These are phyloP conservation scores for Cheilinus undulatus DNA, from an alignment of 2,113 vertebrate genomes.

Conservation along the genomic window DNA sequence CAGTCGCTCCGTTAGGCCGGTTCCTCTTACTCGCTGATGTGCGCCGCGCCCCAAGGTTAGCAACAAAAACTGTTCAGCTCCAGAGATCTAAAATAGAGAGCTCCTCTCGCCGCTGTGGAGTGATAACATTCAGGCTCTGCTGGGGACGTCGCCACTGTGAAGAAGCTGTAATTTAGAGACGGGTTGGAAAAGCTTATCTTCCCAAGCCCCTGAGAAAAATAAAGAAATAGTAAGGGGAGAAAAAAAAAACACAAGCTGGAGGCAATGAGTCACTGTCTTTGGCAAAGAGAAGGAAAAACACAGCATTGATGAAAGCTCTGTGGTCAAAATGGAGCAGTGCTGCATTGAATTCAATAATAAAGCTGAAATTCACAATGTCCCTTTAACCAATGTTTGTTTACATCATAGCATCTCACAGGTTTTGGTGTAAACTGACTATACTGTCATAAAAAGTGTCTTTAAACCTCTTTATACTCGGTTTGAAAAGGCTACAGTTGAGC, in stretches of 20 bases:
- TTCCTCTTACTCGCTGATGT: conserved; percentile 51
- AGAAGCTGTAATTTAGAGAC: conserved; percentile 81
- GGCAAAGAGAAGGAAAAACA: conserved; percentile 38
- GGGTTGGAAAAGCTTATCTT: conserved; percentile 77
- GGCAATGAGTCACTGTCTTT: conserved; percentile 57
- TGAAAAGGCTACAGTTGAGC: background rate
- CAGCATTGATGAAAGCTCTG: conserved; percentile 25
- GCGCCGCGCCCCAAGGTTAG: conserved; percentile 59
- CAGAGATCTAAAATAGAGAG: conserved; percentile 74
- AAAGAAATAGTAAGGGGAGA: conserved; percentile 44
- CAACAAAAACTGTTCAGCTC: conserved; percentile 64
- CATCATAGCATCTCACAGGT: background rate
- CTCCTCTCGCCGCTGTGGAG: conserved; percentile 56
- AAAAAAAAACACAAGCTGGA: conserved; percentile 35
- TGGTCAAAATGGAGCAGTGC: conserved; percentile 50
- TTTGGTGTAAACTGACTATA: no score
- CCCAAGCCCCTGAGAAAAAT: conserved; percentile 67
- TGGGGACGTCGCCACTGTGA: conserved; percentile 70
- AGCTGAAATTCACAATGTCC: background rate
- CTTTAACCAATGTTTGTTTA: background rate
- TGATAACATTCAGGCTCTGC: conserved; percentile 76
- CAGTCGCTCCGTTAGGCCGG: conserved; percentile 43
- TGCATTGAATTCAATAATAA: conserved; percentile 40
- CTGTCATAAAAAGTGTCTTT: no score
- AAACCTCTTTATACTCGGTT: no score